Evolutionary conservation across 92 coral and sea anemone species (phyloP).

Genomic region (Porites divaricata): DNA sequence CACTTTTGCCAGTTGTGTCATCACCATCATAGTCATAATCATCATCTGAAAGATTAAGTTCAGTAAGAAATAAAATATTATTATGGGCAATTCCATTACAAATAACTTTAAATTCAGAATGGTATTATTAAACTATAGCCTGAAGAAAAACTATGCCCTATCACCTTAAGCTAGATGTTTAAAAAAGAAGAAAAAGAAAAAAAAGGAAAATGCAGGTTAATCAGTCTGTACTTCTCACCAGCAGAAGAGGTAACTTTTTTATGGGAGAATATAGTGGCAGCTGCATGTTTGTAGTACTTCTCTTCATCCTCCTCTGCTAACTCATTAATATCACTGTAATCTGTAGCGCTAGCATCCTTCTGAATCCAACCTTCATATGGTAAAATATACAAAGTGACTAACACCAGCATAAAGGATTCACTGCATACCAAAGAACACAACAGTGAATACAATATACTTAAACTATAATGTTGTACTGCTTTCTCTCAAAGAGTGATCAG

Average conservation of each 20-base stretch:
- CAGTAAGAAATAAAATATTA: too few relatives aligned
- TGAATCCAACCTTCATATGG: constrained; percentile 65
- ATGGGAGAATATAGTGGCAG: constrained; percentile 34
- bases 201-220: background rate
- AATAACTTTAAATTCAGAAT: too few relatives aligned
- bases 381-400: background rate
- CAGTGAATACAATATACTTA: background rate
- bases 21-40: constrained; percentile 69
- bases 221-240: constrained; percentile 16
- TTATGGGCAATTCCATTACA: too few relatives aligned
- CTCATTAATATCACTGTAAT: constrained; percentile 93
- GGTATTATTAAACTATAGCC: background rate
- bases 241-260: constrained; percentile 4
- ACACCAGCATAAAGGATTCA: background rate
- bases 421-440: background rate
- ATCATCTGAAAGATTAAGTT: constrained; percentile 21
- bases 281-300: constrained; percentile 59
- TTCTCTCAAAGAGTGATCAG: too few relatives aligned
- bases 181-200: too few relatives aligned
- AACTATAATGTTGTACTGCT: too few relatives aligned
- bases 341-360: constrained; percentile 89
- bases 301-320: constrained; percentile 96
- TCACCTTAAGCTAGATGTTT: background rate
- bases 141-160: background rate
- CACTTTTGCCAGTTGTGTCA: background rate